A percentile compares a stretch with the other conserved stretches of the same genome.
Evolutionary conservation across 2,113 vertebrate genomes (phyloP).

Genomic region (Nerophis ophidion): DNA sequence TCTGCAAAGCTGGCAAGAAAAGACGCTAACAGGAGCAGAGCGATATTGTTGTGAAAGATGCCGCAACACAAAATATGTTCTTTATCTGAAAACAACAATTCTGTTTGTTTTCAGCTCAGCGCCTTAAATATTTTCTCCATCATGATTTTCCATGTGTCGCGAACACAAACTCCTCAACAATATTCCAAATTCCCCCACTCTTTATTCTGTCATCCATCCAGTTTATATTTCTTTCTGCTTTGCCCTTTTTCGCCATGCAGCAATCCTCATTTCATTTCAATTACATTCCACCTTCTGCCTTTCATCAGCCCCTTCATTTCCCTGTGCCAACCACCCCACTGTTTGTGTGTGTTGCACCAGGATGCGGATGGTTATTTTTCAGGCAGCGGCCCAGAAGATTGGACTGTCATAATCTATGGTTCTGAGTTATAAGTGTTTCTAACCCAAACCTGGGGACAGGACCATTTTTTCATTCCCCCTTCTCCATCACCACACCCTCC

Average conservation of each 20-base stretch:
- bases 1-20: no score
- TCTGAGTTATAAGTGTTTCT: constrained; percentile 76
- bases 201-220: constrained; percentile 56
- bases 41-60: constrained; percentile 12
- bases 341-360: constrained; percentile 43
- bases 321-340: constrained; percentile 46
- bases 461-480: constrained; percentile 45
- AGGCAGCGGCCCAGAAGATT: constrained; percentile 70
- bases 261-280: constrained; percentile 52
- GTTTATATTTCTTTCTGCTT: constrained; percentile 43
- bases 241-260: constrained; percentile 53
- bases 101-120: constrained; percentile 25
- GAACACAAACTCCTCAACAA: constrained; percentile 26
- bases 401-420: constrained; percentile 77
- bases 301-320: constrained; percentile 42
- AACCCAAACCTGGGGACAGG: constrained; percentile 63
- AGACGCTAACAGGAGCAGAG: no score
- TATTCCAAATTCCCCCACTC: constrained; percentile 34
- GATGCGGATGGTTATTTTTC: constrained; percentile 71
- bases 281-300: constrained; percentile 36
- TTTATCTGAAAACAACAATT: constrained; percentile 29
- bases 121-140: constrained; percentile 26
- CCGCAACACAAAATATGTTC: constrained; percentile 11
- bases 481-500: constrained; percentile 6
- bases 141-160: constrained; percentile 47